phyloP scores from a whole-genome alignment of 2,888 invertebrate species.

The Leptarthrus brevirostris region DNA sequence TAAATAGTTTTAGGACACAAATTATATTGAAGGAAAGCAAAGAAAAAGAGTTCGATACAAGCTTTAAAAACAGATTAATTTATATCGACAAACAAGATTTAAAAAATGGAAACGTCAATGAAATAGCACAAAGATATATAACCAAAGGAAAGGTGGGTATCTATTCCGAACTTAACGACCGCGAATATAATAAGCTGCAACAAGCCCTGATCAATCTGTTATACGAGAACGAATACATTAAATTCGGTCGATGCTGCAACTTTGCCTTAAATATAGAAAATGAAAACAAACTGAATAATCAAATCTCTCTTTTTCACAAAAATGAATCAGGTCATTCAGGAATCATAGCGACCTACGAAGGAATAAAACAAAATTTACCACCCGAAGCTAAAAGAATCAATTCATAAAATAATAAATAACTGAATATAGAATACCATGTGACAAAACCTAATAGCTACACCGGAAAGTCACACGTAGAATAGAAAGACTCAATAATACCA shows the following conservation, averaged over 20 bases:
- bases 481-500: conserved; percentile 6
- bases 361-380: not conserved
- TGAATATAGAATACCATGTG: conserved; percentile 1
- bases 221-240: not conserved
- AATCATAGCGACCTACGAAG: no score
- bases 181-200: not conserved
- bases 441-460: no score
- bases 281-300: not conserved
- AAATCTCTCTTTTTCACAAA: not conserved
- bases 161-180: no score
- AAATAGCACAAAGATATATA: not conserved
- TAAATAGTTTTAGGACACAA: not conserved
- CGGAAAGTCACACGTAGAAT: conserved; percentile 22
- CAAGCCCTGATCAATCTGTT: not conserved
- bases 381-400: not conserved
- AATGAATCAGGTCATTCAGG: not conserved
- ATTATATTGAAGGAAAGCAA: not conserved
- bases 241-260: not conserved
- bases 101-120: no score
- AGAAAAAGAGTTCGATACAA: not conserved
- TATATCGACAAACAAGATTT: no score
- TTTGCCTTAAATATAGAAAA: not conserved
- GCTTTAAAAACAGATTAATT: not conserved
- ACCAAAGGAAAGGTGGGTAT: not conserved
- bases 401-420: not conserved